Conservation (phyloP, 92 coral and sea anemone species). For the Actinostola sp. region DNA sequence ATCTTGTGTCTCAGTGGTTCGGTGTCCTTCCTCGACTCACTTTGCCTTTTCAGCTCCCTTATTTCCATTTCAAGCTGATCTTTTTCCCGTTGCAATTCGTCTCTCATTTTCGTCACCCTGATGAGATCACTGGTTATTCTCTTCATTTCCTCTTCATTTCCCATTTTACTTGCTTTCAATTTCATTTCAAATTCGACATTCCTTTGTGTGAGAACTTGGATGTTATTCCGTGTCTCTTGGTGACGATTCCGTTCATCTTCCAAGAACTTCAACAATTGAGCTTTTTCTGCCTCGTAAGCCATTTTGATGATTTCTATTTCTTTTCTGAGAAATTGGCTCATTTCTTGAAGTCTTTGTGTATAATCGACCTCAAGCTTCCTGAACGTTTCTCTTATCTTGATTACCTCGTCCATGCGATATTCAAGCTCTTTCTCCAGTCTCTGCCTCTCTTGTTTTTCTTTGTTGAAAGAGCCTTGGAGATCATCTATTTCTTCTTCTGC, state of each 20-base stretch:
- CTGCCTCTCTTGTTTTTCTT: slow-evolving; percentile 41
- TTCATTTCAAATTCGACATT: slow-evolving; percentile 27
- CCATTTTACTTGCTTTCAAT: slow-evolving; percentile 21
- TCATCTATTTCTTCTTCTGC: slow-evolving; percentile 37
- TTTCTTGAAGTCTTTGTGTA: slow-evolving; percentile 30
- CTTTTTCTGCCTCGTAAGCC: slow-evolving; percentile 37
- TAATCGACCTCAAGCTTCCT: slow-evolving; percentile 34
- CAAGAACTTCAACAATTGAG: slow-evolving; percentile 18
- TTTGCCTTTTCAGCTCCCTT: slow-evolving; percentile 11
- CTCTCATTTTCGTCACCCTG: neutral
- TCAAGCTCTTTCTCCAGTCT: slow-evolving; percentile 32
- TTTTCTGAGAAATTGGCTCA: slow-evolving; percentile 24
- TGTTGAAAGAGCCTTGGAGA: slow-evolving; percentile 37
- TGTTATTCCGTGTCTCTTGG: slow-evolving; percentile 28
- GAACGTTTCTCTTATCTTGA: slow-evolving; percentile 42
- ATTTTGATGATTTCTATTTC: slow-evolving; percentile 38
- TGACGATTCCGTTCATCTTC: slow-evolving; percentile 39
- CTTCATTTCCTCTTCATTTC: slow-evolving; percentile 14
- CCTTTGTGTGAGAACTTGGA: slow-evolving; percentile 11
- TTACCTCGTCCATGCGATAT: slow-evolving; percentile 50
- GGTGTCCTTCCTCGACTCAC: slow-evolving; percentile 21
- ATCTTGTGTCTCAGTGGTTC: slow-evolving; percentile 12
- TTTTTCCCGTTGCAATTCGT: slow-evolving; percentile 16
- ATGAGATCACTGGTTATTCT: slow-evolving; percentile 18
- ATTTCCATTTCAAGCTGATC: slow-evolving; percentile 39